Evolutionary conservation across 1,140 invertebrate genomes (phyloP), one percentile per base, ranked within the genome.

Genomic region (Aethina tumida): DNA sequence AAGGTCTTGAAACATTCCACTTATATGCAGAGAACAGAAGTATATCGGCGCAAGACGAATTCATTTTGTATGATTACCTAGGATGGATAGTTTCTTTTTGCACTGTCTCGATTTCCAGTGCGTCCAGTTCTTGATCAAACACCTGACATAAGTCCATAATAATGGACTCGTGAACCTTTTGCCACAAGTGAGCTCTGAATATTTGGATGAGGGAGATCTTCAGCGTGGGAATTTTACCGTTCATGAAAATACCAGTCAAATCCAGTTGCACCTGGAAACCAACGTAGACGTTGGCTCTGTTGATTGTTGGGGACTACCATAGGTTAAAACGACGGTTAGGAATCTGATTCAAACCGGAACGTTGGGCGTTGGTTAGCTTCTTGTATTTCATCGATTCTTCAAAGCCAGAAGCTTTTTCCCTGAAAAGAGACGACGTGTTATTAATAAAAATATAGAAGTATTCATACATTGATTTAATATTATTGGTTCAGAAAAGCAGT

Each of bases 361-460:
- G 71, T 67, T 99, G 97, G 2, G 97, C 97, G 65, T 99, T 99
- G 2, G 97, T 99, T 43, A 99, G 64, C 63, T 99, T 99, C 66
- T 99, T 99, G 65, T 98, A 99, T 63, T 99, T 99, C 96, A 99
- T 99, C 0, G 94, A 98, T 63, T 99, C 97, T 71, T 99, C 97
- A 64, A 99, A 99, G 34, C 96, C 97, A 45, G 92, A 97, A 1
- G 97, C 96, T 64, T 98, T 97, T 63, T 99, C 97, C 83, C 77
- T 79, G 50, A 31, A 45, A 37, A 33, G n/a, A 21, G 2, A 12
- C 5, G n/a, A n/a, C n/a, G n/a, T n/a, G n/a, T n/a, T n/a, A 30
- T n/a, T 24, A 37, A 28, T 30, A 33, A n/a, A 33, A 33, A n/a
- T n/a, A 18, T 2, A n/a, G 5, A 19, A 33, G 8, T 9, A 9